Evolutionary conservation across 2,797 vertebrate genomes (phyloP).

Genomic region (Anomalospiza imberbis): DNA sequence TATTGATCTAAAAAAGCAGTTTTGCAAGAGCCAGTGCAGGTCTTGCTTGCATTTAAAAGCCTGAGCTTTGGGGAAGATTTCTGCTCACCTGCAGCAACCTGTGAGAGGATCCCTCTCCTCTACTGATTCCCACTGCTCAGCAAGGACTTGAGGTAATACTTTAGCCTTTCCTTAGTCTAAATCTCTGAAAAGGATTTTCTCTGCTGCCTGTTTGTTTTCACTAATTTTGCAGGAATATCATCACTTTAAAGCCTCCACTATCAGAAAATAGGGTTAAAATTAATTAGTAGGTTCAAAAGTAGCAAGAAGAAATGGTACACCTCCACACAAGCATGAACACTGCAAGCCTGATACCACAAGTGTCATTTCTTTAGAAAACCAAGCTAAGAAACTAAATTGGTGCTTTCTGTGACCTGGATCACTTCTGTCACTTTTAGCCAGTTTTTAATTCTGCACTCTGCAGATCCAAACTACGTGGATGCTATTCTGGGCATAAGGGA

Average conservation of each 20-base stretch:
- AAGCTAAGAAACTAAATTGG: background rate
- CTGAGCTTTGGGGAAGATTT: background rate
- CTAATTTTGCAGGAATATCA: background rate
- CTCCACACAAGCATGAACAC: fast-evolving
- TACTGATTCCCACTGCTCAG: background rate
- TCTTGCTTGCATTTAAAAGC: background rate
- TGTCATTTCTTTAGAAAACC: background rate
- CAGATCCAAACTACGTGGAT: background rate
- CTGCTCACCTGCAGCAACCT: background rate
- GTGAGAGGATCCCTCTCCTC: background rate
- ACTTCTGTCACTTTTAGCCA: background rate
- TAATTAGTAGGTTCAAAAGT: background rate
- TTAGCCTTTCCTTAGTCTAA: background rate
- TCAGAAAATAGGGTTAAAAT: background rate
- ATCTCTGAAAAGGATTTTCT: background rate
- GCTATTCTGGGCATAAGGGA: background rate
- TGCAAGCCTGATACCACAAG: background rate
- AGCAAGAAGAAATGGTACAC: background rate
- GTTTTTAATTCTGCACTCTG: background rate
- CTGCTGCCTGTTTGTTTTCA: background rate
- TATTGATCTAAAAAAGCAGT: background rate
- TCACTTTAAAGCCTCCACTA: background rate
- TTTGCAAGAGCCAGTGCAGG: background rate
- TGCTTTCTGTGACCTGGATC: background rate
- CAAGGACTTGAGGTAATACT: background rate